Percentiles rank a stretch among this genome's conserved stretches.
Evolutionary conservation across 35 echinoderm and acorn worm genomes (phyloP).

Genomic region (Apostichopus japonicus): DNA sequence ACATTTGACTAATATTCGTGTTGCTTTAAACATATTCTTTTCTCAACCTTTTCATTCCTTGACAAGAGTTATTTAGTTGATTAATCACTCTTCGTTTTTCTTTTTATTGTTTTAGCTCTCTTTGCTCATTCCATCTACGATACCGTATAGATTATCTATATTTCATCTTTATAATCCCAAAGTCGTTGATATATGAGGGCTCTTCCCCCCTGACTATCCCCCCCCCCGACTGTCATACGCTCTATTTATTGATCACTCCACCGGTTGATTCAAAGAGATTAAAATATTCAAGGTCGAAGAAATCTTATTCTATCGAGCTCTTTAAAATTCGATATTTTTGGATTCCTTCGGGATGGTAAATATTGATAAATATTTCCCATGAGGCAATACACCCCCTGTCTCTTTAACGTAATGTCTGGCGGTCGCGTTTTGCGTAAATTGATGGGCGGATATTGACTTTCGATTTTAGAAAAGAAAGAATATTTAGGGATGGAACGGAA

Average conservation of each 20-base stretch:
- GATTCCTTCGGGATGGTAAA: constrained; percentile 7
- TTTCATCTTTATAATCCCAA: too few relatives aligned
- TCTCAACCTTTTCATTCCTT: too few relatives aligned
- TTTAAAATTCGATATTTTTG: constrained; percentile 19
- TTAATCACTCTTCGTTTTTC: too few relatives aligned
- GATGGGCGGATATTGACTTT: constrained; percentile 35
- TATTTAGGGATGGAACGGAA: too few relatives aligned
- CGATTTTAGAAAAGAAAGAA: not conserved
- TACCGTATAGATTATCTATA: too few relatives aligned
- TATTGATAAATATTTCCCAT: constrained; percentile 33
- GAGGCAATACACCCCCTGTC: not conserved
- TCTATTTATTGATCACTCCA: not conserved
- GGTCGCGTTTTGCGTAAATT: not conserved
- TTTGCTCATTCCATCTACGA: too few relatives aligned
- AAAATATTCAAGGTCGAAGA: constrained; percentile 9
- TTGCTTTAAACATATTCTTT: too few relatives aligned
- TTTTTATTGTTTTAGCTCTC: too few relatives aligned
- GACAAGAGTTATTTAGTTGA: too few relatives aligned
- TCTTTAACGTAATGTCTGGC: not conserved
- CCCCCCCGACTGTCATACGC: not conserved
- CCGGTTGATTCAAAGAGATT: constrained; percentile 5
- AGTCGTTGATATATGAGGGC: not conserved
- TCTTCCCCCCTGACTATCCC: not conserved
- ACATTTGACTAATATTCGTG: too few relatives aligned
- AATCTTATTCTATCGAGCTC: not conserved